Evolutionary conservation across 1,140 invertebrate genomes (phyloP).

Genomic region (Drosophila tristis): DNA sequence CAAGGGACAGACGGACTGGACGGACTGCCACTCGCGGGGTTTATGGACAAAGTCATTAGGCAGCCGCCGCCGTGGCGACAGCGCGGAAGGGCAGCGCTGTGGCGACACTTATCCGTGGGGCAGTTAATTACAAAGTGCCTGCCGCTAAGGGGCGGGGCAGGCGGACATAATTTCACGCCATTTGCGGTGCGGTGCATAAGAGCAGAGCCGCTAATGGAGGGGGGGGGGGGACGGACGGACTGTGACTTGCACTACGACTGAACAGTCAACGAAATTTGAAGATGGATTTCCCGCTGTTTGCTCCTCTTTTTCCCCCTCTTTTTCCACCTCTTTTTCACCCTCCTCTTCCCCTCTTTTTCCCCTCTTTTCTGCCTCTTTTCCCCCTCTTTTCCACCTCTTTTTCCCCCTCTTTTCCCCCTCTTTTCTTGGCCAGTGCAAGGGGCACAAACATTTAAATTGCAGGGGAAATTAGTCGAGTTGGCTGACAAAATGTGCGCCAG

Average conservation of each 20-base stretch:
- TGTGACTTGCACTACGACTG: conserved; percentile 42
- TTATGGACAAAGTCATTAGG: conserved; percentile 79
- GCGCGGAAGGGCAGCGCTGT: conserved; percentile 32
- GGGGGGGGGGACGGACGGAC: neutral
- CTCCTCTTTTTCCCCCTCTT: too few species aligned
- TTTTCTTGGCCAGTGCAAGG: too few species aligned
- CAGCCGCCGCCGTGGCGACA: conserved; percentile 50
- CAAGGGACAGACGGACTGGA: conserved; percentile 1
- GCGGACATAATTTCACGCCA: conserved; percentile 69
- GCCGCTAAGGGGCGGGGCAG: neutral
- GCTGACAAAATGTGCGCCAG: neutral
- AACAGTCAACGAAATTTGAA: conserved; percentile 14
- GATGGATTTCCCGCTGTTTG: neutral
- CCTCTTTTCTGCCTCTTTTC: too few species aligned
- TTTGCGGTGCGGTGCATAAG: conserved; percentile 66
- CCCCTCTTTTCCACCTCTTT: neutral
- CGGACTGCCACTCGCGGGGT: conserved; percentile 34
- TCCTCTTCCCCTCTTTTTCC: neutral
- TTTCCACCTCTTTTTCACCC: too few species aligned
- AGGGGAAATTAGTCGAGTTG: conserved; percentile 1
- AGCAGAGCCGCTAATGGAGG: conserved; percentile 51
- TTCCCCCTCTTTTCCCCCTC: too few species aligned
- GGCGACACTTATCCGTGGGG: conserved; percentile 70
- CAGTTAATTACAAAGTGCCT: conserved; percentile 71
- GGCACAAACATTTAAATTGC: neutral